A percentile compares a stretch with the other conserved stretches of the same genome.
These are phyloP conservation scores for Craterocephalus amniculus DNA, from an alignment of 2,797 vertebrate genomes.

Conservation along the genomic window DNA sequence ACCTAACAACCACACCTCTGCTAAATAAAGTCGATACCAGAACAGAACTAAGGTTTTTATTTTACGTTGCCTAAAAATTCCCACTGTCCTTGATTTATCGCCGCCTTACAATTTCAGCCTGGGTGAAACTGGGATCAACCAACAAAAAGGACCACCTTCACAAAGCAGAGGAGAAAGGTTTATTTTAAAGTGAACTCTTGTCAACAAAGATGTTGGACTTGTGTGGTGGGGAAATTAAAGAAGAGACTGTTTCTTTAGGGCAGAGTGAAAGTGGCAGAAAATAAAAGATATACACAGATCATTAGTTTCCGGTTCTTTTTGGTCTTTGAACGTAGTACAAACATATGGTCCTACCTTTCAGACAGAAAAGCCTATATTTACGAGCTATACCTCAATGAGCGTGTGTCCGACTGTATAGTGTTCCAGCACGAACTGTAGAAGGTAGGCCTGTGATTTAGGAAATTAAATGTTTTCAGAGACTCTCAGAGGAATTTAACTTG, in stretches of 20 bases:
- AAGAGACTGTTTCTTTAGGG: slow-evolving; percentile 34
- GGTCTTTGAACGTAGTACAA: slow-evolving; percentile 36
- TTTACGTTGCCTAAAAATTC: slow-evolving; percentile 63
- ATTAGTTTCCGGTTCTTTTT: slow-evolving; percentile 18
- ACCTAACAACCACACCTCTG: slow-evolving; percentile 71
- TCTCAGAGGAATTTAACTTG: slow-evolving; percentile 47
- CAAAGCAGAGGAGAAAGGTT: slow-evolving; percentile 53
- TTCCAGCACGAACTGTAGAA: slow-evolving; percentile 26
- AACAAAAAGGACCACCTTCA: slow-evolving; percentile 50
- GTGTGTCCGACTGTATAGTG: slow-evolving; percentile 35
- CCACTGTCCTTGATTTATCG: slow-evolving; percentile 57
- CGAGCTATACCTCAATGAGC: slow-evolving; percentile 39
- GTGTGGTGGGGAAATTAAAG: slow-evolving; percentile 55
- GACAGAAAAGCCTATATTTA: slow-evolving; percentile 45
- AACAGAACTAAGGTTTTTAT: slow-evolving; percentile 49
- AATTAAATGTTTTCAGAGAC: slow-evolving; percentile 66
- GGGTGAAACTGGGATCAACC: slow-evolving; percentile 59
- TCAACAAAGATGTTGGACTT: slow-evolving; percentile 64
- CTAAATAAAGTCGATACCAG: slow-evolving; percentile 74
- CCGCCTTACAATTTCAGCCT: slow-evolving; percentile 72
- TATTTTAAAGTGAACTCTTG: slow-evolving; percentile 54
- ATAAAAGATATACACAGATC: slow-evolving; percentile 35
- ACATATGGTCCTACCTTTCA: slow-evolving; percentile 29
- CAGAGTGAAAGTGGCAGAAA: slow-evolving; percentile 52
- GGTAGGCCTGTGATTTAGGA: slow-evolving; percentile 66